phyloP scores from a whole-genome alignment of 2,113 vertebrate species.

The Physeter macrocephalus region DNA sequence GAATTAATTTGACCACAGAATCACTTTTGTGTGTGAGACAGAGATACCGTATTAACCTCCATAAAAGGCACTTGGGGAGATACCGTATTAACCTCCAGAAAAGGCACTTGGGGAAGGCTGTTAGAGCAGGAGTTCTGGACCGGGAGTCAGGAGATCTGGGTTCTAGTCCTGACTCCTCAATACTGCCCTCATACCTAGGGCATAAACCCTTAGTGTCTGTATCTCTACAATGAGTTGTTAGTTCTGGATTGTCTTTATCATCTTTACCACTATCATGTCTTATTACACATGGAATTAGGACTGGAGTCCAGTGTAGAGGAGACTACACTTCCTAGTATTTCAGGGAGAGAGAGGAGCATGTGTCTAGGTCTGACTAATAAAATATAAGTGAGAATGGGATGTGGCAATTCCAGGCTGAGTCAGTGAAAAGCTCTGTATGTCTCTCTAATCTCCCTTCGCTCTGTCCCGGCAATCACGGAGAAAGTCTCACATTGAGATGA shows the following conservation, averaged over 20 bases:
- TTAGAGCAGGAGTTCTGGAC: not conserved
- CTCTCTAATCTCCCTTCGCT: not conserved
- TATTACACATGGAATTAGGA: not conserved
- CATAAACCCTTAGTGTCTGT: not conserved
- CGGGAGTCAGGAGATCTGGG: not conserved
- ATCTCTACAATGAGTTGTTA: not conserved
- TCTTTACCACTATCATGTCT: not conserved
- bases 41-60: not conserved
- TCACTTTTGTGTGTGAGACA: not conserved
- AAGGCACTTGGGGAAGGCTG: not conserved
- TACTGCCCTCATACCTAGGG: not conserved
- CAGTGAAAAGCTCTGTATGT: not conserved
- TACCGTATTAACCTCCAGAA: not conserved
- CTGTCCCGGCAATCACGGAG: not conserved
- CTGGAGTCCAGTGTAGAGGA: not conserved
- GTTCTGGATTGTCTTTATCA: not conserved
- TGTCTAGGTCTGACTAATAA: not conserved
- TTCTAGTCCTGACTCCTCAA: not conserved
- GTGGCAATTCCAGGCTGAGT: not conserved
- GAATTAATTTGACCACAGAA: not conserved
- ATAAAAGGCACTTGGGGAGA: not conserved
- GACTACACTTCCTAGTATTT: not conserved
- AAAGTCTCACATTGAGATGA: not conserved
- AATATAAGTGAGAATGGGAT: not conserved
- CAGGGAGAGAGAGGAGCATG: accelerated